Base-by-base conservation (phyloP, 2,888 invertebrate species). In the Torymus aiolomorphi region DNA sequence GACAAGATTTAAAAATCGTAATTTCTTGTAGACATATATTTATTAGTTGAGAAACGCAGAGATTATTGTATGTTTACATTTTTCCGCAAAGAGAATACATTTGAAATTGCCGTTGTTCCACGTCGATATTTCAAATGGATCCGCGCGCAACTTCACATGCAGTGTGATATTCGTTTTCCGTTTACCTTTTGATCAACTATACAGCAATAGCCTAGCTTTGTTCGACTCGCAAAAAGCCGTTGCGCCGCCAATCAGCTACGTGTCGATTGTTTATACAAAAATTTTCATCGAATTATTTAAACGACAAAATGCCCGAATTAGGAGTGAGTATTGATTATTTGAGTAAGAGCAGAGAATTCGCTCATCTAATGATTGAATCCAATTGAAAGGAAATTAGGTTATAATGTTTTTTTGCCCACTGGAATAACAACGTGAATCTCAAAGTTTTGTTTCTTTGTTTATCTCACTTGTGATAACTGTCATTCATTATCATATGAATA, bases 261-360 rank as follows among this genome's bases (percentile, higher is more conserved):
- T 72, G 66, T 75, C 49, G 18, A 70, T n/a, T 63, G 31, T 73
- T 80, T 72, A 72, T 54, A 52, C 57, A 59, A 74, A 70, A 12
- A 51, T 72, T 31, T 10, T 11, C 10, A n/a, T 56, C 11, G 49
- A 13, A 18, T 42, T 42, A 63, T 69, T 75, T 59, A 8, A 74
- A 70, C 16, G 62, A 24, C 31, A 80, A 77, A 70, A 80, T 80
- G 80, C 77, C 80, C 1, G 80, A 80, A 73, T 63, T 73, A 59
- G 77, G 74, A 52, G 80, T 80, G 13, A 77, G 80, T 80, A 65
- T 62, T 18, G 12, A 13, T 11, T 16, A 20, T 16, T 59, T 20
- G 42, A 70, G 24, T 31, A 49, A 54, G 13, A 13, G 14, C 13
- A 65, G 56, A 56, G 42, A 63, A n/a, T 63, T 16, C 5, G 42